Evolutionary conservation across 2,888 invertebrate genomes (phyloP), one percentile per base, ranked within the genome.

Genomic region (Drosophila mayaguana): DNA sequence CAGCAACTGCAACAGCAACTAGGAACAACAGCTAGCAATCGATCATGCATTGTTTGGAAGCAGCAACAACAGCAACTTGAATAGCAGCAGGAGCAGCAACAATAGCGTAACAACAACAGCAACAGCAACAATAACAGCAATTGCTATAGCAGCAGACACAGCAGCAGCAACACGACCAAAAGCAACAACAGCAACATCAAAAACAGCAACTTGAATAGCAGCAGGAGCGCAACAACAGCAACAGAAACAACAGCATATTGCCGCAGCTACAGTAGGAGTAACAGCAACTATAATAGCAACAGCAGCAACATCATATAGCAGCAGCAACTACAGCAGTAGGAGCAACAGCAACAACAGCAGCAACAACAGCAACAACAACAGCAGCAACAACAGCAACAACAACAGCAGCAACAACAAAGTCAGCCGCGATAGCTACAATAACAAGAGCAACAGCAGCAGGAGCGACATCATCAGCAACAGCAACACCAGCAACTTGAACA

Each of bases 1-100:
- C 48, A 50, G 18, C 48, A 48, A 28, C n/a, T 28, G 28, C 48
- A n/a, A n/a, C 28, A 5, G 48, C n/a, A 48, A 50, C 28, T 50
- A 9, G 28, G 6, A 50, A 32, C 48, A 50, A 14, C 3, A n/a
- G 12, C n/a, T 22, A n/a, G n/a, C 25, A 28, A 48, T n/a, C n/a
- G 25, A n/a, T 48, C 16, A n/a, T 4, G n/a, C 6, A 28, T 48
- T n/a, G n/a, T 11, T 11, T 8, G 48, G 32, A 18, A n/a, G n/a
- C 48, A 48, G 28, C 48, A 46, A 16, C 9, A 46, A 8, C 14
- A 22, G 12, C 20, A 14, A 36, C 36, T 36, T 36, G 5, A 43
- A 20, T 20, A 43, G 12, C 43, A 20, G 12, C 43, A 43, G 45
- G 9, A 18, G 11, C 18, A 42, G 3, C 42, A 42, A 11, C 18